Conservation (phyloP, 30 jellyfish, hydroid and myxozoan species). For the Pelagia noctiluca region DNA sequence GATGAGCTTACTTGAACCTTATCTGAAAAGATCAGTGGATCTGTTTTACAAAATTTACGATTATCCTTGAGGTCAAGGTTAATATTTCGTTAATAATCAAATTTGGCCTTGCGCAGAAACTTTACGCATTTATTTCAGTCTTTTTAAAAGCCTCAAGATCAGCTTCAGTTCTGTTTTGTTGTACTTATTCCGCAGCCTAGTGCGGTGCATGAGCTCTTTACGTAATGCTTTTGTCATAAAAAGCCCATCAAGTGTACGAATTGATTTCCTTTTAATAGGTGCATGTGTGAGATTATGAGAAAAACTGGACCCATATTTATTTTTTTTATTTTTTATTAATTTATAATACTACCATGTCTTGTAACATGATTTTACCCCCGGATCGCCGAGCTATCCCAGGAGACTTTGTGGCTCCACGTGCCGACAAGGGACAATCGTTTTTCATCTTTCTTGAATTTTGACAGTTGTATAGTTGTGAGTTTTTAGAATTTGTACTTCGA, state of each 20-base stretch:
- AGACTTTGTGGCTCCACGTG: too few species aligned
- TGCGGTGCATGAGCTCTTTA: constrained; percentile 45
- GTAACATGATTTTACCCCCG: too few species aligned
- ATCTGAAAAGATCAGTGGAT: constrained; percentile 18
- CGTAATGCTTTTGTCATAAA: constrained; percentile 58
- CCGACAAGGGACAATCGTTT: too few species aligned
- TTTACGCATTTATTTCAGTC: not conserved
- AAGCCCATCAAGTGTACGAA: constrained; percentile 52
- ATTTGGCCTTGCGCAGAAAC: constrained; percentile 24
- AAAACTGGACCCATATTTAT: too few species aligned
- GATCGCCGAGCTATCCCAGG: too few species aligned
- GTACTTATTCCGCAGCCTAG: constrained; percentile 32
- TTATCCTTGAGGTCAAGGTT: constrained; percentile 15
- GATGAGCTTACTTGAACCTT: constrained; percentile 31
- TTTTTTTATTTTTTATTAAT: too few species aligned
- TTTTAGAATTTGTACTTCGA: too few species aligned
- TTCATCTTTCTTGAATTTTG: too few species aligned
- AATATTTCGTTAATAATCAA: not conserved
- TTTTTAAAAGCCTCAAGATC: constrained; percentile 23
- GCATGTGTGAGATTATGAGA: too few species aligned
- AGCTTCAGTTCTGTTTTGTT: constrained; percentile 38
- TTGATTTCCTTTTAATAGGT: constrained; percentile 10
- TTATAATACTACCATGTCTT: too few species aligned
- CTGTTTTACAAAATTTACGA: constrained; percentile 19
- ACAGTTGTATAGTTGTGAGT: too few species aligned